Evolutionary conservation across 2,113 vertebrate species (phyloP).

Genomic region (Ceratotherium simum): DNA sequence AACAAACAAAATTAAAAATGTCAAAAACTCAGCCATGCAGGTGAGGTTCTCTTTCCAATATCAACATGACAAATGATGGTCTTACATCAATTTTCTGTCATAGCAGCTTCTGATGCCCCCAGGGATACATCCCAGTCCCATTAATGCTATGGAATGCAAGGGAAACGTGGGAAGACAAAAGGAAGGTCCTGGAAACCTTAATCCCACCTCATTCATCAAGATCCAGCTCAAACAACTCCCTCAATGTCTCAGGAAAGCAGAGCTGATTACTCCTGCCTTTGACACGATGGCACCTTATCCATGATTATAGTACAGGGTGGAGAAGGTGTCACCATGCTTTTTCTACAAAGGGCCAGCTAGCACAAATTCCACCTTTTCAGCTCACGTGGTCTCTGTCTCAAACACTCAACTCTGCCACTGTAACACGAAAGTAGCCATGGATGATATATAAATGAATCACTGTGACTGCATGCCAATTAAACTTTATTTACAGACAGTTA

Average conservation of each 20-base stretch:
- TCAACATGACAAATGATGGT: not conserved
- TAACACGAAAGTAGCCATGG: not conserved
- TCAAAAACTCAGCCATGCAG: not conserved
- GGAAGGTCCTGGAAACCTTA: not conserved
- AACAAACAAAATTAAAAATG: not conserved
- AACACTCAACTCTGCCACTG: not conserved
- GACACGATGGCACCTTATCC: not conserved
- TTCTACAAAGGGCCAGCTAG: not conserved
- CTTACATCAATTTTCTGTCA: not conserved
- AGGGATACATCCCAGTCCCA: no score
- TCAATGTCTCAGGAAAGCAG: not conserved
- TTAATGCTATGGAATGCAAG: not conserved
- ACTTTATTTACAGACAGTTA: not conserved
- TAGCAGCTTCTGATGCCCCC: not conserved
- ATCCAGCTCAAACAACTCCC: not conserved
- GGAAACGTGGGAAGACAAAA: not conserved
- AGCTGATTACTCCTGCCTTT: not conserved
- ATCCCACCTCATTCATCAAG: not conserved
- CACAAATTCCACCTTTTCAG: no score
- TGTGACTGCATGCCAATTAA: not conserved
- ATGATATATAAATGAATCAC: rapidly evolving
- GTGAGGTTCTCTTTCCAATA: not conserved
- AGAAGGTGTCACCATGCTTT: not conserved
- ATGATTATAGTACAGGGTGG: not conserved
- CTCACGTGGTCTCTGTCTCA: not conserved